phyloP scores from a whole-genome alignment of 2,113 vertebrate genomes.

The Corythoichthys intestinalis region DNA sequence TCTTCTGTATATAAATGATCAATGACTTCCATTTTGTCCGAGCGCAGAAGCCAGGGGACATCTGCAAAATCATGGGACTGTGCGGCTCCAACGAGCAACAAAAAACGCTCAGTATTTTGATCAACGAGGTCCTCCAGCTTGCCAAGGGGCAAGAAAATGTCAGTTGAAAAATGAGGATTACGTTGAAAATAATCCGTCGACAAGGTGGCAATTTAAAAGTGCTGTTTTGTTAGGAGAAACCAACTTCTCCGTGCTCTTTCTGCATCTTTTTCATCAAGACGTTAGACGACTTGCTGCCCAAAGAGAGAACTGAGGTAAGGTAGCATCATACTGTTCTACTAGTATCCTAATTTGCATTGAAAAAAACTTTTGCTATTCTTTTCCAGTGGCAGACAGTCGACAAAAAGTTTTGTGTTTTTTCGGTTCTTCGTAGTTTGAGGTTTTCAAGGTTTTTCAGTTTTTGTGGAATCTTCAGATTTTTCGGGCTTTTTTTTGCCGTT shows the following conservation, averaged over 20 bases:
- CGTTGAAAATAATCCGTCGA: not conserved
- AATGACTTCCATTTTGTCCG: not conserved
- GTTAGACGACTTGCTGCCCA: slow-evolving; percentile 61
- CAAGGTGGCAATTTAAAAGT: not conserved
- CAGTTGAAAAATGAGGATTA: not conserved
- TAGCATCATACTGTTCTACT: not conserved
- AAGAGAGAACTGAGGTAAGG: slow-evolving; percentile 63
- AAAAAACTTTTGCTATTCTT: no score
- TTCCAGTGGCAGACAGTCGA: no score
- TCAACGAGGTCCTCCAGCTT: slow-evolving; percentile 34
- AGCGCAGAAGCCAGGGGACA: slow-evolving; percentile 61
- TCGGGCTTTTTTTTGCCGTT: no score
- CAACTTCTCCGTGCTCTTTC: slow-evolving; percentile 45
- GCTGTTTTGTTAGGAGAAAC: slow-evolving; percentile 34
- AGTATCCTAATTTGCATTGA: no score
- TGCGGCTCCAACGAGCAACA: slow-evolving; percentile 49
- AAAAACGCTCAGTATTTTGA: slow-evolving; percentile 40
- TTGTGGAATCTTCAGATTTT: no score
- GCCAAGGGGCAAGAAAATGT: slow-evolving; percentile 31
- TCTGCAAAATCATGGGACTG: slow-evolving; percentile 72
- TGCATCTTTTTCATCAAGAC: slow-evolving; percentile 62
- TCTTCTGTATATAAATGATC: not conserved
- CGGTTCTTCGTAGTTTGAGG: no score
- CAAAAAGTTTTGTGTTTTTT: no score
- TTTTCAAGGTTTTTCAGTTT: no score